Evolutionary conservation across 2,113 vertebrate genomes (phyloP), one percentile per base, ranked within the genome.

Genomic region (Aplodontia rufa): DNA sequence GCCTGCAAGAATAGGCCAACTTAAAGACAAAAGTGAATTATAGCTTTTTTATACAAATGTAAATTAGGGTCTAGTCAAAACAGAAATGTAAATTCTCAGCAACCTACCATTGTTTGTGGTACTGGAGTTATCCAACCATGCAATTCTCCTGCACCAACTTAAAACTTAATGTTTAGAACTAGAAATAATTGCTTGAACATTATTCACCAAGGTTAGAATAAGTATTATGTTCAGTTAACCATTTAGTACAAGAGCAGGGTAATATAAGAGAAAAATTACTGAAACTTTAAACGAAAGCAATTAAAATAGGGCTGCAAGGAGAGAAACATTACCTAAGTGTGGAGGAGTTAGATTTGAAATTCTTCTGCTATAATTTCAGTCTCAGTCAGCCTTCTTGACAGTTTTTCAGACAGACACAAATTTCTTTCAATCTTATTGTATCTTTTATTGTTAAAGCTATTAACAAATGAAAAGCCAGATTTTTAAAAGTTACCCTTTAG

Each of bases 121-220:
- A 82, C 3, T 76, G 42, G 95, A 51, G 79, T 97, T 97, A 93
- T 45, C 87, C 85, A 98, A 76, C 55, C 6, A n/a, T 94, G 30
- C 17, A 97, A 87, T 97, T 98, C 96, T 71, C 91, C 47, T 83
- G 14, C 32, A 93, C 60, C 92, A 96, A 97, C 93, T 86, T 82
- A 97, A 90, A 95, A 91, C 69, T 96, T 92, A 96, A 95, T 97
- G 0, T 96, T 96, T 97, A 96, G 74, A 97, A 81, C 53, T 92
- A 82, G 82, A 97, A 97, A 96, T 83, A 90, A 97, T 97, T 96
- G 95, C 68, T 74, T 94, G 55, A 97, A 96, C 40, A 94, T 91
- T 84, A 95, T 71, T 98, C 78, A 97, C 11, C 92, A 90, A 97
- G 80, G 92, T 88, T 93, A 94, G 81, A 97, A 93, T 76, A 95